Evolutionary conservation across 2,113 vertebrate species (phyloP), one percentile per base, ranked within the genome.

Genomic region (Neolamprologus devosi): DNA sequence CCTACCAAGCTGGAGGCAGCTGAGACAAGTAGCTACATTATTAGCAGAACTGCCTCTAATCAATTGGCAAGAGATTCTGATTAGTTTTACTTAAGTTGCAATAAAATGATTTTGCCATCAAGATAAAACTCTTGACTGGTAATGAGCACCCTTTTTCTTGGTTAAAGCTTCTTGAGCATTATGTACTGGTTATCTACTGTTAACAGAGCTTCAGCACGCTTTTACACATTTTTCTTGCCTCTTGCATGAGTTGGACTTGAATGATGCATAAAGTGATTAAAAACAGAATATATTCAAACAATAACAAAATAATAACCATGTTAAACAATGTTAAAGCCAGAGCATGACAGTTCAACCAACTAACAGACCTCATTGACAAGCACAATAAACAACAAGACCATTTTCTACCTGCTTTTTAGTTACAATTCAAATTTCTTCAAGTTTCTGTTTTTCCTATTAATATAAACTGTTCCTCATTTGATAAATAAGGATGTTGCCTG

Each of bases 81-180:
- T 85, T 81, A 83, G 82, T 57, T 87, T 49, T 57, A 68, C 70
- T 85, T 85, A 84, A 86, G 42, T 54, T 84, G 13, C 85, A 68
- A 88, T 55, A 85, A 85, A 81, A 87, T 78, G n/a, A 84, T 83
- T 88, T 87, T 70, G 82, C 85, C 57, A 79, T 85, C 58, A n/a
- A 37, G 58, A 85, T 85, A 85, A 81, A 83, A 83, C 7, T 28
- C 78, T 80, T 83, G 82, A 78, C 70, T 54, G 53, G 51, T 86
- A 75, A 63, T 84, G 40, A 79, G 55, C 63, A 53, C 78, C 53
- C 57, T 51, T 51, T 65, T 60, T 53, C 54, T 21, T 51, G 13
- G 81, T 58, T 49, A 13, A 47, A 83, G 26, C 3, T 19, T 73
- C 16, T 68, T 12, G 75, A 84, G 30, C 55, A 70, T 78, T 30